These are phyloP conservation scores for Halesus radiatus DNA, from an alignment of 1,140 invertebrate species.

Conservation along the genomic window DNA sequence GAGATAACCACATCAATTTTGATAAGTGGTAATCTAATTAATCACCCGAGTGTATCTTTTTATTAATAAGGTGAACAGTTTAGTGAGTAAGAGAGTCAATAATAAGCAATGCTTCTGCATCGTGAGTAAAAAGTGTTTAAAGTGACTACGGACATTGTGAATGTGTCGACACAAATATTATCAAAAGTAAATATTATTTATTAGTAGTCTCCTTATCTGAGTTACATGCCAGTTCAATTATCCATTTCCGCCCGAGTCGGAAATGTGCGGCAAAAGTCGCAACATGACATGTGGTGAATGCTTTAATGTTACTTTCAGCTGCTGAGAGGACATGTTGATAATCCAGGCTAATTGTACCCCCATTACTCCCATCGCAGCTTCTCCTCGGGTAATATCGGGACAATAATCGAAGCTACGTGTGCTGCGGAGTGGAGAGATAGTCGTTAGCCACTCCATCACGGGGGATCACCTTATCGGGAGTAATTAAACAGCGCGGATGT, in stretches of 20 bases:
- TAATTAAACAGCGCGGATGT: conserved; percentile 46
- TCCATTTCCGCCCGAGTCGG: background rate
- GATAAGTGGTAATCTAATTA: conserved; percentile 25
- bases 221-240: background rate
- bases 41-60: background rate
- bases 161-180: background rate
- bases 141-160: too few species aligned
- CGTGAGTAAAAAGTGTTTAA: too few species aligned
- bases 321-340: too few species aligned
- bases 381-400: too few species aligned
- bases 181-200: background rate
- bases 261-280: background rate
- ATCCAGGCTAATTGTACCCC: too few species aligned
- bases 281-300: background rate
- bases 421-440: background rate
- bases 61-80: background rate
- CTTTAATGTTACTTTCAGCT: background rate
- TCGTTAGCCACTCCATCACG: conserved; percentile 34
- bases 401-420: too few species aligned
- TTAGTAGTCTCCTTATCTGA: background rate
- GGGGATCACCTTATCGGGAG: conserved; percentile 44
- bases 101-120: too few species aligned
- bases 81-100: background rate
- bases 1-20: background rate
- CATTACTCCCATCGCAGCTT: too few species aligned